Conservation (phyloP, 2,113 vertebrate genomes). For the Electrona antarctica region DNA sequence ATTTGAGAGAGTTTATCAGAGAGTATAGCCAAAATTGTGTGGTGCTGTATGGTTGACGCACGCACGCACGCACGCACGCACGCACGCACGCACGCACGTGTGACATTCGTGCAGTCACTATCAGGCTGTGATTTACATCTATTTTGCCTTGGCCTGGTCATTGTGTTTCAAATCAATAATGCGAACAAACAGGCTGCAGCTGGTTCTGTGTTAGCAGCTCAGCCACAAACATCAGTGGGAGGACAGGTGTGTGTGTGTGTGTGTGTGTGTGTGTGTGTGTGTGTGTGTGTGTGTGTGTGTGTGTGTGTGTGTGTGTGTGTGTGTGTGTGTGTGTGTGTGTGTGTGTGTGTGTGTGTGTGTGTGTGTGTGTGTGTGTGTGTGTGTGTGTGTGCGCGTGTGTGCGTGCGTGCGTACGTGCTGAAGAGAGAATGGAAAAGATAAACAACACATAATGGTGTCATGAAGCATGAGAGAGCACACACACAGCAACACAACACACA, state of each 20-base stretch:
- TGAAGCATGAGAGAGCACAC: too few relatives aligned
- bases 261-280: neutral
- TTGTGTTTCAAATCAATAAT: constrained; percentile 44
- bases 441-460: too few relatives aligned
- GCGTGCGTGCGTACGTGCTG: neutral
- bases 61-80: neutral
- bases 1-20: neutral
- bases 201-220: constrained; percentile 1
- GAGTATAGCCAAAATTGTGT: neutral
- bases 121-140: constrained; percentile 32
- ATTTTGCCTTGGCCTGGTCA: constrained; percentile 15
- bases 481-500: too few relatives aligned
- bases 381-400: neutral
- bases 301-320: neutral
- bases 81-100: neutral
- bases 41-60: neutral
- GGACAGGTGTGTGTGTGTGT: neutral
- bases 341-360: neutral
- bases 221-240: neutral
- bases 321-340: neutral
- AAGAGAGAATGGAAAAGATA: neutral
- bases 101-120: neutral
- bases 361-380: neutral
- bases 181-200: constrained; percentile 20
- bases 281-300: neutral